Evolutionary conservation across 2,113 vertebrate species (phyloP).

Genomic region (Blennius ocellaris): DNA sequence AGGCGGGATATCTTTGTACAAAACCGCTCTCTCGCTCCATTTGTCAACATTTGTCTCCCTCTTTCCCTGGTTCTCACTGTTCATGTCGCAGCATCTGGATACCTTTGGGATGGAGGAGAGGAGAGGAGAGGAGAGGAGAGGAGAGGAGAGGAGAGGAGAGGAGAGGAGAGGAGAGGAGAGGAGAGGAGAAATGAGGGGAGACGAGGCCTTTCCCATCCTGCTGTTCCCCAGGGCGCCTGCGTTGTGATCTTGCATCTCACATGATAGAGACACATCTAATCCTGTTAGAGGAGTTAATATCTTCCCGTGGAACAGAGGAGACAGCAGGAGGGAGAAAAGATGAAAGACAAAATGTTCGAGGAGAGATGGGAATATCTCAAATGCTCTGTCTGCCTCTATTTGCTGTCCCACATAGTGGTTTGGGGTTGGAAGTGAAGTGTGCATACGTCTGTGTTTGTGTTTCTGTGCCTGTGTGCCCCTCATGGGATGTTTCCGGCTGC

Average conservation of each 20-base stretch:
- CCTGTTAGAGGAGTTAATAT: slow-evolving; percentile 76
- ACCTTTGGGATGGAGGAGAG: slow-evolving; percentile 67
- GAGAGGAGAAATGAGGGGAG: slow-evolving; percentile 25
- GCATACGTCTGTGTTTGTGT: slow-evolving; percentile 50
- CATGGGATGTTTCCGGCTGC: slow-evolving; percentile 70
- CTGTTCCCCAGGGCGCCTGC: slow-evolving; percentile 63
- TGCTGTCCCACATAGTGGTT: slow-evolving; percentile 53
- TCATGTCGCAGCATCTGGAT: slow-evolving; percentile 65
- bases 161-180: slow-evolving; percentile 43
- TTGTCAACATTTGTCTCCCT: slow-evolving; percentile 56
- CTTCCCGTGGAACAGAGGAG: slow-evolving; percentile 61
- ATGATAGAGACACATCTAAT: slow-evolving; percentile 79
- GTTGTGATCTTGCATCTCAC: slow-evolving; percentile 77
- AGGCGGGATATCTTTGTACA: slow-evolving; percentile 74
- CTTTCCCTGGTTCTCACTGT: slow-evolving; percentile 48
- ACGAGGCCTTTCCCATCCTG: slow-evolving; percentile 53
- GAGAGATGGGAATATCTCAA: slow-evolving; percentile 43
- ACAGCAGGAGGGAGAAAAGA: slow-evolving; percentile 60
- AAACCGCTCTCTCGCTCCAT: slow-evolving; percentile 70
- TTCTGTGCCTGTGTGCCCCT: slow-evolving; percentile 52
- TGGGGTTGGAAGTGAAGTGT: slow-evolving; percentile 19
- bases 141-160: slow-evolving; percentile 33
- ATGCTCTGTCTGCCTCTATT: slow-evolving; percentile 35
- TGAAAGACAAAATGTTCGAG: slow-evolving; percentile 54
- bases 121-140: slow-evolving; percentile 38